phyloP scores from a whole-genome alignment of 2,888 invertebrate genomes.

The Oxycera nigricornis region DNA sequence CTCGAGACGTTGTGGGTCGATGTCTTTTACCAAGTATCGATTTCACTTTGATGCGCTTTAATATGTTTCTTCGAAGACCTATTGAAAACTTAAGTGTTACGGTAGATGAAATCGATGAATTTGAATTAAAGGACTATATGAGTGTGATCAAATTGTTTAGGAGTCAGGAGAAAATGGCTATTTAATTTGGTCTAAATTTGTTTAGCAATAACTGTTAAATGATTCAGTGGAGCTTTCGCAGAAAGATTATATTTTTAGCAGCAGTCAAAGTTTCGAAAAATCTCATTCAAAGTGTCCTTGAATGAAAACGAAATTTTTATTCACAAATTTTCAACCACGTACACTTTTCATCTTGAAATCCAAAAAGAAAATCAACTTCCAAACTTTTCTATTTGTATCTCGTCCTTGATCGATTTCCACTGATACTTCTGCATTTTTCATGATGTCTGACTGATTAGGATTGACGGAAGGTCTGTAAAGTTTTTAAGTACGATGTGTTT shows the following conservation, averaged over 20 bases:
- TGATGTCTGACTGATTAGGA: constrained; percentile 14
- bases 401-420: neutral
- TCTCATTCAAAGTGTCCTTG: no score
- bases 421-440: constrained; percentile 2
- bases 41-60: neutral
- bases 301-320: neutral
- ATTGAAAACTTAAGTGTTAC: no score
- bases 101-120: no score
- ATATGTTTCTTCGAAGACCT: no score
- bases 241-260: no score
- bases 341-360: neutral
- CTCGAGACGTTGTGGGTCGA: neutral
- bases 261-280: no score
- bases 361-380: neutral
- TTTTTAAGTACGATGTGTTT: neutral
- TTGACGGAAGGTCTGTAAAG: constrained; percentile 11
- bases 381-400: neutral
- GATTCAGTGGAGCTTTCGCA: neutral
- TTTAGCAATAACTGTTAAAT: neutral
- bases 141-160: neutral
- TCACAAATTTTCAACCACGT: no score
- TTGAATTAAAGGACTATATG: no score
- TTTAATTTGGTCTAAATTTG: neutral
- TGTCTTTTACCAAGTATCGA: neutral
- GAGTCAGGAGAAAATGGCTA: neutral